A percentile compares a stretch with the other conserved stretches of the same genome.
phyloP scores from a whole-genome alignment of 2,113 vertebrate genomes.

The Lepus americanus region DNA sequence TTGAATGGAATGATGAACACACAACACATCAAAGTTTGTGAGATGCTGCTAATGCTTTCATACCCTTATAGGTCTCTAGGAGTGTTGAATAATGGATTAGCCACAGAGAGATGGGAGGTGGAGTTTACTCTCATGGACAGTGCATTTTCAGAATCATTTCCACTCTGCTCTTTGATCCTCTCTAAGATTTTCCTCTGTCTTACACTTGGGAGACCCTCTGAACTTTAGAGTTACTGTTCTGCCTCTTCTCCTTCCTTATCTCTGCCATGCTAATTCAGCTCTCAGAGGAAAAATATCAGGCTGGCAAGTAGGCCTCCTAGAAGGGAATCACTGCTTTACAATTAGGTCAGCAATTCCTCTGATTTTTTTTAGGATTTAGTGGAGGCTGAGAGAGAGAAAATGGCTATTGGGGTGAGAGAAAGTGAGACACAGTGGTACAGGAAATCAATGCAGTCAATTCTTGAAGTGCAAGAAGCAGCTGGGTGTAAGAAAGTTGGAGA shows the following conservation, averaged over 20 bases:
- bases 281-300: neutral
- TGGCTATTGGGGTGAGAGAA: neutral
- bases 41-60: too few species aligned
- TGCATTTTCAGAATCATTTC: neutral
- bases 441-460: neutral
- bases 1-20: neutral
- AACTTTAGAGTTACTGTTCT: neutral
- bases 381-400: neutral
- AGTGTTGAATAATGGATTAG: neutral
- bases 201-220: neutral
- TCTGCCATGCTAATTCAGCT: neutral
- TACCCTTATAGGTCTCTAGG: neutral
- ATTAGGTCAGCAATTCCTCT: slow-evolving; percentile 9
- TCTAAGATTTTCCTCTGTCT: neutral
- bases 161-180: neutral
- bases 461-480: neutral
- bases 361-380: neutral
- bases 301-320: neutral
- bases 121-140: neutral
- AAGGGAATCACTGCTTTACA: slow-evolving; percentile 11
- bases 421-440: neutral
- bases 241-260: neutral
- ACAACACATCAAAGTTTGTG: neutral
- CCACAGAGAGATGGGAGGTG: neutral
- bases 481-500: neutral